Conservation (phyloP, 2,113 vertebrate species). For the Madoqua kirkii region DNA sequence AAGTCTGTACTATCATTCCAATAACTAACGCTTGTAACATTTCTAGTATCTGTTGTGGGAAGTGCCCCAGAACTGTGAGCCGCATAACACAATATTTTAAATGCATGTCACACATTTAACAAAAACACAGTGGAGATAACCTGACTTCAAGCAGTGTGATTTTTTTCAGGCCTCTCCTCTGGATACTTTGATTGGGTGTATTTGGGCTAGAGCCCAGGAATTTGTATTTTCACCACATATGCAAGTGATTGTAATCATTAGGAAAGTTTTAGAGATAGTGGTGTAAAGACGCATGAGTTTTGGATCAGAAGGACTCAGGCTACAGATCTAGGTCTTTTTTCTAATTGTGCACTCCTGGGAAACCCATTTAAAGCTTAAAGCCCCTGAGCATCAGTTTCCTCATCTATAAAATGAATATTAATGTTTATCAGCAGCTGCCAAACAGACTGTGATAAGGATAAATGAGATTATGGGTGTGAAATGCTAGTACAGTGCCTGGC, state of each 20-base stretch:
- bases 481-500: background rate
- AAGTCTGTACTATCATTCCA: background rate
- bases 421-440: background rate
- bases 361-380: background rate
- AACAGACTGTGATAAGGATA: background rate
- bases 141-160: too few species aligned
- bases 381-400: background rate
- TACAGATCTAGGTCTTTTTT: background rate
- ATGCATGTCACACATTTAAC: background rate
- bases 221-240: background rate
- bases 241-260: background rate
- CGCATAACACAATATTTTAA: background rate
- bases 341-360: background rate
- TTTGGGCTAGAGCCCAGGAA: background rate
- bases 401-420: background rate
- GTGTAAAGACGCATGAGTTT: background rate
- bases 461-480: background rate
- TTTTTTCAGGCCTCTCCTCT: background rate
- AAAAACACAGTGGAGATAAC: background rate
- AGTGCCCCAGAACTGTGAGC: background rate
- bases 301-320: background rate
- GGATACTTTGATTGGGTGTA: background rate
- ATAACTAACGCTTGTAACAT: background rate
- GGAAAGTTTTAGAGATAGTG: background rate
- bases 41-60: background rate